Percentiles rank a stretch among this genome's conserved stretches.
These are phyloP conservation scores for Ceratina japonica DNA, from an alignment of 1,140 invertebrate genomes.

Conservation along the genomic window DNA sequence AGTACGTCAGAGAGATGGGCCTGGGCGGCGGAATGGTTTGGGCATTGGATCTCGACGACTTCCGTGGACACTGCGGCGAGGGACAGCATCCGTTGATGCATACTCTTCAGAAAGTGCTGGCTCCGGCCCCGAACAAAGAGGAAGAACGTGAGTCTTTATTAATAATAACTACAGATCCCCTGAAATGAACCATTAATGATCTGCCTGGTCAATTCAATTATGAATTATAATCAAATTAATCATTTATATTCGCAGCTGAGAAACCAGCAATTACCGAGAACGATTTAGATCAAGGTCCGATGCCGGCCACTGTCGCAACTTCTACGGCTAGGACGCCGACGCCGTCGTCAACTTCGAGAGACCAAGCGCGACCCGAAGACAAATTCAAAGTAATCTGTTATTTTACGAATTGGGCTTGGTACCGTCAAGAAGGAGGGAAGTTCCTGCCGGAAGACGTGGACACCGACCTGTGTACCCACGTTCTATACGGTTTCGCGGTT, in stretches of 20 bases:
- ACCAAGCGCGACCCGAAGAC: constrained; percentile 42
- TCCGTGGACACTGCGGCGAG: constrained; percentile 83
- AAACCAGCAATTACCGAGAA: neutral
- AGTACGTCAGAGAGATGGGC: constrained; percentile 86
- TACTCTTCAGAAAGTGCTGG: constrained; percentile 84
- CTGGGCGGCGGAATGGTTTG: constrained; percentile 94
- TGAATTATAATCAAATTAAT: too few relatives aligned
- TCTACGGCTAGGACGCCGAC: neutral
- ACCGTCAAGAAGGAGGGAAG: constrained; percentile 81
- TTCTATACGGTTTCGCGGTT: constrained; percentile 85
- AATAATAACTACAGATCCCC: too few relatives aligned
- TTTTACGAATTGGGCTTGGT: constrained; percentile 85
- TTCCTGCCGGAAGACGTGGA: constrained; percentile 84
- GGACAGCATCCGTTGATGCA: constrained; percentile 88
- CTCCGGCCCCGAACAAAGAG: constrained; percentile 73
- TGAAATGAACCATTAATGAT: too few relatives aligned
- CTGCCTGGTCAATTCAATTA: too few relatives aligned
- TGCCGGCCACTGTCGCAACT: constrained; percentile 55
- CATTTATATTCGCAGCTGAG: neutral
- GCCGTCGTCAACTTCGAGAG: constrained; percentile 6
- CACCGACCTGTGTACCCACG: constrained; percentile 83
- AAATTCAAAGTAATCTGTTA: constrained; percentile 83
- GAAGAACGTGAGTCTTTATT: constrained; percentile 65
- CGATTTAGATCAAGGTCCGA: neutral
- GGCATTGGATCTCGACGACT: constrained; percentile 86